These are phyloP conservation scores for Tonatia bakeri DNA, from an alignment of 2,113 vertebrate genomes.

Conservation along the genomic window DNA sequence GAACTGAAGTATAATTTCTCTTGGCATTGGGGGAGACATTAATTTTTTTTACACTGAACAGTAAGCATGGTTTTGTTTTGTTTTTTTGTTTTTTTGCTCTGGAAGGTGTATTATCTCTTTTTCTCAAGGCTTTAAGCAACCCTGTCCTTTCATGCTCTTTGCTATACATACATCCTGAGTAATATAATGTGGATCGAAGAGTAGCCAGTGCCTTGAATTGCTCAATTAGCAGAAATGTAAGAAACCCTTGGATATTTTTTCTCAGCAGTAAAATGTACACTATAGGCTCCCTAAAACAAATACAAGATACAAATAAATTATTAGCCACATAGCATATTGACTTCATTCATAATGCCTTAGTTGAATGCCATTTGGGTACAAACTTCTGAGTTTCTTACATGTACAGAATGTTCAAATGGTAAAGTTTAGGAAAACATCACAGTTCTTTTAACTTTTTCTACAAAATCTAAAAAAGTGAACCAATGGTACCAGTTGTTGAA, in stretches of 20 bases:
- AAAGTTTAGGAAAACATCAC: neutral
- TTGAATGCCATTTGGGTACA: neutral
- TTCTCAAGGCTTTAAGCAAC: neutral
- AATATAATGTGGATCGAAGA: neutral
- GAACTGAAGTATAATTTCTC: neutral
- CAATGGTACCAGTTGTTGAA: neutral
- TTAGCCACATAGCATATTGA: neutral
- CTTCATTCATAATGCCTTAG: neutral
- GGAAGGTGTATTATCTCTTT: neutral
- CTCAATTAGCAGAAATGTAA: neutral
- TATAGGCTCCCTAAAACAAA: neutral
- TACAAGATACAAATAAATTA: neutral
- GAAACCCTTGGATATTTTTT: neutral
- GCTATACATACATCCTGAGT: neutral
- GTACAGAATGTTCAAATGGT: neutral
- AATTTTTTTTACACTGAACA: neutral
- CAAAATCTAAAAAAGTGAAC: slow-evolving; percentile 2
- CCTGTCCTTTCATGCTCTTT: neutral
- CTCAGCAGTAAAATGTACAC: neutral
- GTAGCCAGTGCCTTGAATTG: neutral
- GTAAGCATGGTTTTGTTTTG: neutral
- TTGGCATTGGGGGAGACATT: neutral
- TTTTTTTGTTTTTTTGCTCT: neutral
- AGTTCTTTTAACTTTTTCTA: neutral
- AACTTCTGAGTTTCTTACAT: neutral